These are phyloP conservation scores for Sebastes wilsoni DNA, from an alignment of 2,797 vertebrate genomes.

Conservation along the genomic window DNA sequence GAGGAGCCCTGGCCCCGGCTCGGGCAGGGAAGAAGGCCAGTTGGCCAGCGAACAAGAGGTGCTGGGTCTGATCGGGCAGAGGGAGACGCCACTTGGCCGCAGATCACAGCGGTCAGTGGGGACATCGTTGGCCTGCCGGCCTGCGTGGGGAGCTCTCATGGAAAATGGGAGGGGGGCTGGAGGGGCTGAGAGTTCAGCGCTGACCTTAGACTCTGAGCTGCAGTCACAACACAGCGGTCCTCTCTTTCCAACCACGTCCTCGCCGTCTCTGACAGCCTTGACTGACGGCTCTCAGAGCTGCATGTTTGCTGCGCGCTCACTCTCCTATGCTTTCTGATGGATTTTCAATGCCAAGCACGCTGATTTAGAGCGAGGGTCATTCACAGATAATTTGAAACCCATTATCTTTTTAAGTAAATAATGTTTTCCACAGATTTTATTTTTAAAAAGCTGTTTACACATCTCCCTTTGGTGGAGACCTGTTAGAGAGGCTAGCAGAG, in stretches of 20 bases:
- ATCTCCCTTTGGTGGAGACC: conserved; percentile 4
- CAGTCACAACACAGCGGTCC: conserved; percentile 52
- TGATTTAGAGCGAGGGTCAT: conserved; percentile 15
- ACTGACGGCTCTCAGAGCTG: conserved; percentile 51
- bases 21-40: conserved; percentile 78
- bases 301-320: conserved; percentile 15
- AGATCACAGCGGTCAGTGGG: conserved; percentile 87
- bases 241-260: conserved; percentile 42
- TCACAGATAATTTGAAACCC: conserved; percentile 10
- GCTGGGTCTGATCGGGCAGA: conserved; percentile 81
- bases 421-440: conserved; percentile 2
- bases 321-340: conserved; percentile 29
- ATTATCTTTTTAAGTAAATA: conserved; percentile 1
- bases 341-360: conserved; percentile 11
- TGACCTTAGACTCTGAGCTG: conserved; percentile 78
- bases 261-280: conserved; percentile 48
- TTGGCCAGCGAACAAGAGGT: conserved; percentile 84
- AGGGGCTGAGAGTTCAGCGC: conserved; percentile 61
- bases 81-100: conserved; percentile 82
- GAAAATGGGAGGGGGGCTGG: conserved; percentile 54
- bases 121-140: conserved; percentile 75
- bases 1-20: conserved; percentile 80
- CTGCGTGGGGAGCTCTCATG: conserved; percentile 72
- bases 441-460: not conserved
- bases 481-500: conserved; percentile 1